Conservation (phyloP, 2,797 vertebrate species). For the Fistularia tabacaria region DNA sequence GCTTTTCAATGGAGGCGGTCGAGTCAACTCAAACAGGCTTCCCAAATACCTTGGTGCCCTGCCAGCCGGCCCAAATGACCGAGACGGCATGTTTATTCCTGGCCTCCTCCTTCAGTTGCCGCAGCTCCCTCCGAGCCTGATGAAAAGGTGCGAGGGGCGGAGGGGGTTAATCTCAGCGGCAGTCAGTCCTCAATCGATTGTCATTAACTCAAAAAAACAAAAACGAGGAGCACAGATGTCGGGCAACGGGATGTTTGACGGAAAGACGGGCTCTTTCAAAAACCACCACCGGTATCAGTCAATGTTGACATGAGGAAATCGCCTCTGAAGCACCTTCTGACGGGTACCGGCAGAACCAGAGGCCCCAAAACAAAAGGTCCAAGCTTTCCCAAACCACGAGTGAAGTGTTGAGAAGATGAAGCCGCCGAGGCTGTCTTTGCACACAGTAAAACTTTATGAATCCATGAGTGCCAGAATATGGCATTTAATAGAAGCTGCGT, state of each 20-base stretch:
- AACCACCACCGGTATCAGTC: no score
- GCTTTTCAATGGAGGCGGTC: constrained; percentile 44
- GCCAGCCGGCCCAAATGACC: constrained; percentile 99
- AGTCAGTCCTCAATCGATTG: constrained; percentile 28
- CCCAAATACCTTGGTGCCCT: constrained; percentile 96
- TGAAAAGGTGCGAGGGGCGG: constrained; percentile 56
- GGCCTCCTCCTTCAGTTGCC: constrained; percentile 92
- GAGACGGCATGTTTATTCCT: constrained; percentile 94
- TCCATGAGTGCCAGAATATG: no score
- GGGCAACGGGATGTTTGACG: constrained; percentile 29
- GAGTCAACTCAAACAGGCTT: constrained; percentile 57
- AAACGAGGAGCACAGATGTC: constrained; percentile 21
- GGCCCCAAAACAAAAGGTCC: no score
- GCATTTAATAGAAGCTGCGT: no score
- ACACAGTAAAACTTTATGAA: no score
- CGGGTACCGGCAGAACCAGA: no score
- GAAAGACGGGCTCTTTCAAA: no score
- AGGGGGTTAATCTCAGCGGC: constrained; percentile 46
- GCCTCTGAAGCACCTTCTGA: no score
- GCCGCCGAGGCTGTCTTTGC: no score
- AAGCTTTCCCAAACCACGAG: no score
- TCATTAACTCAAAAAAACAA: background rate
- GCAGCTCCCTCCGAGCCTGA: constrained; percentile 94
- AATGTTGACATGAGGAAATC: no score
- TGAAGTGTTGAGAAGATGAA: no score